Conservation (phyloP, 2,888 invertebrate genomes). For the Ctenicera cuprea region DNA sequence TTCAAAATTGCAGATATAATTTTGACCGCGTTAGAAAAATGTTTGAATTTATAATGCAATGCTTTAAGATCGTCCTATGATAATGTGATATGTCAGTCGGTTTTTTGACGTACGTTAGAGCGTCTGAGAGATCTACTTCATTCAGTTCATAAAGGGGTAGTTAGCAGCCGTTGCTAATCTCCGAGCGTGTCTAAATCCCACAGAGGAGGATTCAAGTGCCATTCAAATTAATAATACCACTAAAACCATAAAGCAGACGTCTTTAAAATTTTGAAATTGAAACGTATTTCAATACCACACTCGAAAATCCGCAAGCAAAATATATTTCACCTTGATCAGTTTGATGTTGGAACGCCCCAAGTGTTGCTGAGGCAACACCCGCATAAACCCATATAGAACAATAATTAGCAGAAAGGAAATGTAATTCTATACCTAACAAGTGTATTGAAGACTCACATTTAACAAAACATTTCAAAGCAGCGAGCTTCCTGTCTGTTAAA, state of each 20-base stretch:
- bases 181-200: conserved; percentile 33
- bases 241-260: conserved; percentile 30
- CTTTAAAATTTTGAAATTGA: conserved; percentile 22
- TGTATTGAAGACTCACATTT: conserved; percentile 43
- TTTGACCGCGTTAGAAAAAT: no score
- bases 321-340: conserved; percentile 31
- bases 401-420: conserved; percentile 52
- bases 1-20: no score
- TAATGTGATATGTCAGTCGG: no score
- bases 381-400: conserved; percentile 39
- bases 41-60: no score
- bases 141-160: conserved; percentile 32
- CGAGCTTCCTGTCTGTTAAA: conserved; percentile 47
- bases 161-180: conserved; percentile 32
- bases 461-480: conserved; percentile 48
- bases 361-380: conserved; percentile 27
- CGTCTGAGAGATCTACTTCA: conserved; percentile 6
- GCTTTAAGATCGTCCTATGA: no score
- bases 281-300: background rate
- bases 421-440: conserved; percentile 54
- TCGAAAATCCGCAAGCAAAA: background rate
- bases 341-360: conserved; percentile 4
- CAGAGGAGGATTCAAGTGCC: conserved; percentile 29
- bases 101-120: background rate
- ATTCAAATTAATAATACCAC: conserved; percentile 28